A percentile compares a stretch with the other conserved stretches of the same genome.
phyloP scores from a whole-genome alignment of 2,797 vertebrate genomes.

The Pelodytes ibericus region DNA sequence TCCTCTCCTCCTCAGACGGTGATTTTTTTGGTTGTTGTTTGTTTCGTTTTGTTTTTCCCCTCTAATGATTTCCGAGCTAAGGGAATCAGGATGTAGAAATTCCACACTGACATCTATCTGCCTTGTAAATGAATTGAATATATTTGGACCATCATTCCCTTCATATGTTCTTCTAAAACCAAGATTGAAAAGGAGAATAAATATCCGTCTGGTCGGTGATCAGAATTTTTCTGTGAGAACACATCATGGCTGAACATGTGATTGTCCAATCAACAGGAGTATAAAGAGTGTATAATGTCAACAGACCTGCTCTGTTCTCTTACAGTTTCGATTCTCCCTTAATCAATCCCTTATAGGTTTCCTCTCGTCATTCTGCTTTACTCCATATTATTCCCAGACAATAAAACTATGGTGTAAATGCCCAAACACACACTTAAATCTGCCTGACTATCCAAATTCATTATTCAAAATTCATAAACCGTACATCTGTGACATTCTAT shows the following conservation, averaged over 20 bases:
- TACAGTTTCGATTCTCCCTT: not conserved
- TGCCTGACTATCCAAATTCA: conserved; percentile 33
- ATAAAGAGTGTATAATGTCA: conserved; percentile 32
- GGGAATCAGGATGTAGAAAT: not conserved
- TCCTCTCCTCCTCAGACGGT: no score
- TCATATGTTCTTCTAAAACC: not conserved
- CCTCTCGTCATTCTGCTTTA: not conserved
- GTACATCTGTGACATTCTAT: not conserved
- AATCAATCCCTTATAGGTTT: conserved; percentile 32
- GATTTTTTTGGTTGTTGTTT: no score
- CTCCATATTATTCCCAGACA: not conserved
- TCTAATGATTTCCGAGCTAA: not conserved
- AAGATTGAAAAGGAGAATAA: conserved; percentile 10
- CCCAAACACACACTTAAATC: conserved; percentile 24
- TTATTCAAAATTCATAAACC: conserved; percentile 26
- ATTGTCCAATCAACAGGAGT: conserved; percentile 47
- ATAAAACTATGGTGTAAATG: conserved; percentile 19
- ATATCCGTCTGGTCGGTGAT: not conserved
- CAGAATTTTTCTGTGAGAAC: not conserved
- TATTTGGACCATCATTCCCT: not conserved
- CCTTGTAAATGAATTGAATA: conserved; percentile 21
- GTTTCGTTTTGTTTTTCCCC: no score
- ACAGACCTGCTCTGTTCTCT: not conserved
- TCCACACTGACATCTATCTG: not conserved
- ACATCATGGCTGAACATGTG: conserved; percentile 52